These are phyloP conservation scores for Atethmia centrago DNA, from an alignment of 2,888 invertebrate genomes.

Conservation along the genomic window DNA sequence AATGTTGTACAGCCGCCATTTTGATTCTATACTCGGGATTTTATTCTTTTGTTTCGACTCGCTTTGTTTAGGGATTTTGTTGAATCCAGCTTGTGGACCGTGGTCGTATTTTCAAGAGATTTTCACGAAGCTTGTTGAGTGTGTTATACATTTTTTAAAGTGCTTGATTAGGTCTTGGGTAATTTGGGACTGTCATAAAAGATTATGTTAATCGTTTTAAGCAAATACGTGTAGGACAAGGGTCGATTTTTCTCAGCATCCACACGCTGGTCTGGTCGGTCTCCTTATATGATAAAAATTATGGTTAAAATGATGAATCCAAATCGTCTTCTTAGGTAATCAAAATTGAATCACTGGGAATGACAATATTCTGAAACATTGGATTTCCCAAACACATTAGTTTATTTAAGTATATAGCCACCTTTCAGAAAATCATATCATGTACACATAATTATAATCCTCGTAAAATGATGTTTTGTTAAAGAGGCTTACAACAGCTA, in stretches of 20 bases:
- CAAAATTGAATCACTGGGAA: not conserved
- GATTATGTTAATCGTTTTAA: not conserved
- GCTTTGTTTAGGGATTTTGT: constrained; percentile 62
- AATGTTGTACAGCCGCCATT: constrained; percentile 58
- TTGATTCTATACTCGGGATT: constrained; percentile 46
- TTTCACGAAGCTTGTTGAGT: constrained; percentile 39
- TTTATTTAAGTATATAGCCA: not conserved
- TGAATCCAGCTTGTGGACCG: constrained; percentile 49
- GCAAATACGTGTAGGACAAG: too few relatives aligned
- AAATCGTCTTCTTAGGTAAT: too few relatives aligned
- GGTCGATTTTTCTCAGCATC: not conserved
- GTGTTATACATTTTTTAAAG: constrained; percentile 29
- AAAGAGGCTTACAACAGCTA: too few relatives aligned
- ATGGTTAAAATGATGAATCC: not conserved
- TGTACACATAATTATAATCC: not conserved
- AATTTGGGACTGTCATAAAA: constrained; percentile 2
- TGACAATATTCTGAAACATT: not conserved
- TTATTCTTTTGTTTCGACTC: constrained; percentile 62
- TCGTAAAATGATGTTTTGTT: not conserved
- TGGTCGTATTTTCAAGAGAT: constrained; percentile 47
- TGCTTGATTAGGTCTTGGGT: constrained; percentile 25
- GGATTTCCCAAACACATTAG: not conserved
- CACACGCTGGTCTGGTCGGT: not conserved
- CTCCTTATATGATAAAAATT: not conserved
- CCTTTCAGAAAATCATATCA: not conserved